These are phyloP conservation scores for Callyntrura guangdongensis DNA, from an alignment of 2,888 invertebrate genomes.

Conservation along the genomic window DNA sequence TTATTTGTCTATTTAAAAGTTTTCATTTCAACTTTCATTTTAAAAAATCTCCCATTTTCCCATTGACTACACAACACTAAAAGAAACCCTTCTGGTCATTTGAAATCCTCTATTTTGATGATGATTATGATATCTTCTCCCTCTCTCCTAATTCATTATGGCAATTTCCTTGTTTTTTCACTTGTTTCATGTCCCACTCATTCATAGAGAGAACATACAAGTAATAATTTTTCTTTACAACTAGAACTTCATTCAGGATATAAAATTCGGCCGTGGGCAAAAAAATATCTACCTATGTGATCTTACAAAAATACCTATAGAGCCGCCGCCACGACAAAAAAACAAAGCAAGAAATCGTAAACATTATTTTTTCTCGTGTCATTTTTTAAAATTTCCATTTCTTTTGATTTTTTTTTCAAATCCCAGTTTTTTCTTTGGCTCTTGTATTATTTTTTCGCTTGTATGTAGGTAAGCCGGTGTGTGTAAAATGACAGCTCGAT, in stretches of 20 bases:
- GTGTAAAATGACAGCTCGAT: too few species aligned
- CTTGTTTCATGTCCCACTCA: background rate
- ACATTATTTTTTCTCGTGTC: slow-evolving; percentile 15
- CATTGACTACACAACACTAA: too few species aligned
- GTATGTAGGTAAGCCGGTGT: too few species aligned
- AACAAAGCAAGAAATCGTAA: too few species aligned
- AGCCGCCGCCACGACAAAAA: too few species aligned
- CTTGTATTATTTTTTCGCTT: background rate
- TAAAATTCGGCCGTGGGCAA: background rate
- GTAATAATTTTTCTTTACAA: too few species aligned
- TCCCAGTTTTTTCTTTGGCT: too few species aligned
- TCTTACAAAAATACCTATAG: too few species aligned
- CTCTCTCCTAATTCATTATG: background rate
- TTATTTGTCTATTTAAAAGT: background rate
- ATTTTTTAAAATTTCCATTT: slow-evolving; percentile 41
- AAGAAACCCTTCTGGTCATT: slow-evolving; percentile 16
- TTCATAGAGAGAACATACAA: too few species aligned
- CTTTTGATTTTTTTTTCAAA: background rate
- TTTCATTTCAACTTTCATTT: slow-evolving; percentile 34
- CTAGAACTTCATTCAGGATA: too few species aligned
- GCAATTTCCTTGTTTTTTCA: background rate
- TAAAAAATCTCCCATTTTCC: too few species aligned
- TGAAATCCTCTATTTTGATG: slow-evolving; percentile 1
- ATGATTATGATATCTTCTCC: background rate
- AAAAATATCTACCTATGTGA: too few species aligned